These are phyloP conservation scores for Tadarida brasiliensis DNA, from an alignment of 2,797 vertebrate species.

Conservation along the genomic window DNA sequence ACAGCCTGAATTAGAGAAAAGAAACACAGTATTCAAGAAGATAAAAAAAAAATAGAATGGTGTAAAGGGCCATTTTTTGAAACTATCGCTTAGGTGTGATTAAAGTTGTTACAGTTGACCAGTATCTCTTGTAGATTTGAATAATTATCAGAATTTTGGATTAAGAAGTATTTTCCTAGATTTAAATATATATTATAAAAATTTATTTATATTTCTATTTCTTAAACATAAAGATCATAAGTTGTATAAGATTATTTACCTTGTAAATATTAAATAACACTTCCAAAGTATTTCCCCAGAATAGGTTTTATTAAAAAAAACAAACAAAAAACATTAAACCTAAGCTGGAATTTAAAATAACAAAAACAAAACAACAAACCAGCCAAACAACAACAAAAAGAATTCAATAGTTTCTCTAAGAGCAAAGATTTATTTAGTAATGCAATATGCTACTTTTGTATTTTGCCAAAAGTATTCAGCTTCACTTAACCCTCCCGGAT, in stretches of 20 bases:
- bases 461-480: conserved; percentile 5
- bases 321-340: background rate
- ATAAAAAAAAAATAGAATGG: background rate
- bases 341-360: background rate
- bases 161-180: background rate
- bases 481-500: background rate
- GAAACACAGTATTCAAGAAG: background rate
- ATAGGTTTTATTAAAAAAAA: background rate
- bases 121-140: background rate
- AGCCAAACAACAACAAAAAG: background rate
- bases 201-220: background rate
- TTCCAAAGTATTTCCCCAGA: conserved; percentile 44
- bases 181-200: background rate
- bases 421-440: conserved; percentile 14
- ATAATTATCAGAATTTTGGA: background rate
- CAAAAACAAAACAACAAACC: background rate
- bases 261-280: background rate
- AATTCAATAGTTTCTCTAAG: background rate
- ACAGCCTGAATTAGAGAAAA: background rate
- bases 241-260: background rate
- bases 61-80: background rate
- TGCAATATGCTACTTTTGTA: background rate
- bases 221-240: background rate
- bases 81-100: background rate
- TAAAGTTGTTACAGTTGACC: background rate